Base-by-base conservation (phyloP, 1,140 invertebrate genomes). In the Mactra quadrangularis region DNA sequence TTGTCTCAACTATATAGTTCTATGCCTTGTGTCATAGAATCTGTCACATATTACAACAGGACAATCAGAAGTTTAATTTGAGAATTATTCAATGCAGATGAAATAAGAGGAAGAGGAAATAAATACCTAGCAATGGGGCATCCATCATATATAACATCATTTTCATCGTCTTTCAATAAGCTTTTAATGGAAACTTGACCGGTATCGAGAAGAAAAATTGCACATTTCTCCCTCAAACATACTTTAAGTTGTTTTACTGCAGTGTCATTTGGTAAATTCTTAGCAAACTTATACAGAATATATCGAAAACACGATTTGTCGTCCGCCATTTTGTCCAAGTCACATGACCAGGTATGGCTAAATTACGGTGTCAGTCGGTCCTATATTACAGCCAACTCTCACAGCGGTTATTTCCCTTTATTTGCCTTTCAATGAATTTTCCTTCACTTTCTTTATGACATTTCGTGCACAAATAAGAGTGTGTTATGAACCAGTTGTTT, bases 321-420 rank as follows among this genome's bases (percentile, higher is more conserved):
- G 13, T 62, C 74, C 74, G 74, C 74, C 74, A 76, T 76, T 76
- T 76, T 76, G 74, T 62, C 35, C 59, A 76, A 33, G 74, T 76
- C 74, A 76, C 74, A 64, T 76, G 74, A 76, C n/a, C n/a, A n/a
- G n/a, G n/a, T n/a, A n/a, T n/a, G n/a, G n/a, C n/a, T n/a, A n/a
- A n/a, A n/a, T n/a, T n/a, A n/a, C n/a, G n/a, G n/a, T n/a, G n/a
- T n/a, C n/a, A n/a, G n/a, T n/a, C n/a, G n/a, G n/a, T n/a, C n/a
- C n/a, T n/a, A n/a, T n/a, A n/a, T n/a, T n/a, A n/a, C n/a, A n/a
- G n/a, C n/a, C n/a, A n/a, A n/a, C n/a, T n/a, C n/a, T n/a, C n/a
- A n/a, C n/a, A n/a, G n/a, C n/a, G n/a, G n/a, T n/a, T n/a, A n/a
- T n/a, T n/a, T n/a, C n/a, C n/a, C n/a, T n/a, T n/a, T n/a, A n/a